phyloP scores from a whole-genome alignment of 2,113 vertebrate species.

The Lampris megalopsis region DNA sequence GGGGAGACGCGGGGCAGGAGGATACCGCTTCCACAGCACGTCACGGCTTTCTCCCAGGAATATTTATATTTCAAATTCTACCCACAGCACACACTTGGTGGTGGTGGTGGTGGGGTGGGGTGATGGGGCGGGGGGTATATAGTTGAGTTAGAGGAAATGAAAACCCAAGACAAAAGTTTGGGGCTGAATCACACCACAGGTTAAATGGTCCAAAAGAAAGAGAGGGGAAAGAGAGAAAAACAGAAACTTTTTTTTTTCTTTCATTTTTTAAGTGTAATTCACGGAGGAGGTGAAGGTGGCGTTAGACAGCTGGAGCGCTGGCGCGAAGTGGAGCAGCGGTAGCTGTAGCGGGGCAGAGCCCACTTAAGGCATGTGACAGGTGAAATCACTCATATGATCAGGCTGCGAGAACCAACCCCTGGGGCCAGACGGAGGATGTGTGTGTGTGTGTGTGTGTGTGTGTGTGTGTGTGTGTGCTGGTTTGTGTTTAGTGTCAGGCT shows the following conservation, averaged over 20 bases:
- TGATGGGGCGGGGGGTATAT: too few relatives aligned
- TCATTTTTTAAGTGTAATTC: not conserved
- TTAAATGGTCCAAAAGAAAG: conserved; percentile 23
- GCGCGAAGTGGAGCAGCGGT: conserved; percentile 25
- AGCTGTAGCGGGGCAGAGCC: conserved; percentile 59
- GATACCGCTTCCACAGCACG: too few relatives aligned
- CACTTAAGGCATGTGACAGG: conserved; percentile 74
- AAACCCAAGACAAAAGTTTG: conserved; percentile 19
- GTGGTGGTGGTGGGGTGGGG: too few relatives aligned
- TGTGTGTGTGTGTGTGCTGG: not conserved
- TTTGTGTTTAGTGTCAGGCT: not conserved
- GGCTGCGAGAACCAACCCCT: conserved; percentile 48
- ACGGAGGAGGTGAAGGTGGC: conserved; percentile 39
- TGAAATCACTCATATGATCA: conserved; percentile 72
- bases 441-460: conserved; percentile 26
- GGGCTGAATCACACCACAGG: conserved; percentile 32
- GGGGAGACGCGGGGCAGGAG: too few relatives aligned
- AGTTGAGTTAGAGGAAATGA: conserved; percentile 26
- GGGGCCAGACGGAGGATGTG: conserved; percentile 43
- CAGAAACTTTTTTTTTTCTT: not conserved
- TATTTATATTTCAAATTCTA: too few relatives aligned
- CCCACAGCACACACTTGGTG: too few relatives aligned
- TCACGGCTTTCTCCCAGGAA: too few relatives aligned
- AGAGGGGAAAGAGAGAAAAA: conserved; percentile 1
- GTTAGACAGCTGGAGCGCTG: conserved; percentile 34